Evolutionary conservation across 2,797 vertebrate genomes (phyloP).

Genomic region (Hybognathus amarus): DNA sequence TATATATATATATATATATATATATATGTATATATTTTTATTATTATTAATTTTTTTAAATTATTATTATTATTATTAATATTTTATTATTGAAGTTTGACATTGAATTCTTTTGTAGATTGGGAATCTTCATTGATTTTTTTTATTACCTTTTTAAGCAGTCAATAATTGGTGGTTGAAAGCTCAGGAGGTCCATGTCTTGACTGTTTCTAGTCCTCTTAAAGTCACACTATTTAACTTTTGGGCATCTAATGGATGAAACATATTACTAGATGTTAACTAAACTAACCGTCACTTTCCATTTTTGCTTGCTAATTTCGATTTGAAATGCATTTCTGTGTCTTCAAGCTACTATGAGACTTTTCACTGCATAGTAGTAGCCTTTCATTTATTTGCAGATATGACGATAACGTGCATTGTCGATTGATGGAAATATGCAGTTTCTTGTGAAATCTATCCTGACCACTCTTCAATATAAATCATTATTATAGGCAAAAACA

Average conservation of each 20-base stretch:
- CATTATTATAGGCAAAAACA: background rate
- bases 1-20: too few relatives aligned
- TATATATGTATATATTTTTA: too few relatives aligned
- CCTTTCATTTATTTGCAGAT: background rate
- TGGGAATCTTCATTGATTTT: constrained; percentile 65
- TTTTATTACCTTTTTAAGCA: constrained; percentile 66
- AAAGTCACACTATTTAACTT: too few relatives aligned
- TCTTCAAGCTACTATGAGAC: background rate
- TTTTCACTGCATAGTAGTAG: background rate
- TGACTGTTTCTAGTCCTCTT: constrained; percentile 48
- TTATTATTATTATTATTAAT: too few relatives aligned
- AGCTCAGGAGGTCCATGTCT: constrained; percentile 45
- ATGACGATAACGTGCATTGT: background rate
- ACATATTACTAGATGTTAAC: too few relatives aligned
- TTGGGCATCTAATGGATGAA: too few relatives aligned
- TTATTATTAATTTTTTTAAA: too few relatives aligned
- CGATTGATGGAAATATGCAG: background rate
- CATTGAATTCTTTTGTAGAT: background rate
- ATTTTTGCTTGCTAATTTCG: background rate
- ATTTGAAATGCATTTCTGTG: background rate
- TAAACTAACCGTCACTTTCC: background rate
- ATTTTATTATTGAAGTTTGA: background rate
- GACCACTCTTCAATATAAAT: background rate
- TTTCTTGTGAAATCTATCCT: background rate
- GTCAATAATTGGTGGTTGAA: constrained; percentile 63